Evolutionary conservation across 2,888 invertebrate species (phyloP), one percentile per base, ranked within the genome.

Genomic region (Amphipoea lucens): DNA sequence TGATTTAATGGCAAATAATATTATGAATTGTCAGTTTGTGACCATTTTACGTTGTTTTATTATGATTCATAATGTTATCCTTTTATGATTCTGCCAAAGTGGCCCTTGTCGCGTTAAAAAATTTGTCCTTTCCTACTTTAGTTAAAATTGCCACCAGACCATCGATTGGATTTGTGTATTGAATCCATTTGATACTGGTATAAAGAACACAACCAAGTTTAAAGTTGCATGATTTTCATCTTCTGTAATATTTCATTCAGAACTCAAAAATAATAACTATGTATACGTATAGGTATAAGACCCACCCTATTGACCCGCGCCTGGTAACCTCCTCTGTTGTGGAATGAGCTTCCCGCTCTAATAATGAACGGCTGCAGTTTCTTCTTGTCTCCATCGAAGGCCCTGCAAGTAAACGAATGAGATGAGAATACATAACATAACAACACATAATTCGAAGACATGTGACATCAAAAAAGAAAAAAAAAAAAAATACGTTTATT

Each of bases 261-360:
- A n/a, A 57, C 20, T n/a, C 4, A 20, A 71, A n/a, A 20, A 29
- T 68, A 48, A 4, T 40, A 40, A 6, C 17, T 51, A 29, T 45
- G 5, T 42, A 6, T 36, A 36, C 42, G 7, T 42, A 42, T 45
- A 45, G 11, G 2, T 14, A 11, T 29, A n/a, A 36, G 12, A 51
- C 63, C 0, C 36, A 96, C 96, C 93, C 93, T 96, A 81, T 96
- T 96, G 0, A 96, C 91, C 72, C 96, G 91, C 0, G 97, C 96
- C 75, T 96, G 97, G 76, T 96, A 96, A 1, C 96, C 96, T 0
- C 96, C 96, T 74, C 94, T 90, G 81, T 96, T 96, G 81, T 96
- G 96, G 74, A 96, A 96, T 0, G 96, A 97, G 74, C 96, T 96
- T 0, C 96, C 96, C 20, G 96, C 97, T 75, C 96, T 89, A 0